These are phyloP conservation scores for Caradrina kadenii DNA, from an alignment of 2,888 invertebrate species.

Conservation along the genomic window DNA sequence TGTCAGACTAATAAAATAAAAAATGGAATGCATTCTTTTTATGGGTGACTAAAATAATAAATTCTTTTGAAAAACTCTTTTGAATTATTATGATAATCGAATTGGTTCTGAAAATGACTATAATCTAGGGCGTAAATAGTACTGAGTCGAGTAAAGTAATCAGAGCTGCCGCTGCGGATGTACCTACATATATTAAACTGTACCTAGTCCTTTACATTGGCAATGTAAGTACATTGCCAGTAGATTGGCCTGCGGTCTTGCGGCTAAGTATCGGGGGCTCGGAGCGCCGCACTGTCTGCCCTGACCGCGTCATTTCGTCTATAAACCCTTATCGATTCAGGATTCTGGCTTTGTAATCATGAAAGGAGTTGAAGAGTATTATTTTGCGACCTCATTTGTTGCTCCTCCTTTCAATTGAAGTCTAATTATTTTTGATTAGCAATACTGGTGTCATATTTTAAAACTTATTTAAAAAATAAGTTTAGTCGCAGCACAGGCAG, in stretches of 20 bases:
- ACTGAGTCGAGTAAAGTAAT: slow-evolving; percentile 39
- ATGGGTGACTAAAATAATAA: not conserved
- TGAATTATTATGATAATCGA: not conserved
- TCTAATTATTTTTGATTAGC: no score
- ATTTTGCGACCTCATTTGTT: not conserved
- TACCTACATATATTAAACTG: slow-evolving; percentile 32
- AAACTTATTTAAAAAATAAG: no score
- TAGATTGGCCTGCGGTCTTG: slow-evolving; percentile 55
- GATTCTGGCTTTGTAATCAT: slow-evolving; percentile 42
- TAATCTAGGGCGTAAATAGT: slow-evolving; percentile 29
- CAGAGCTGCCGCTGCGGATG: slow-evolving; percentile 11
- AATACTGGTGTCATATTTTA: not conserved
- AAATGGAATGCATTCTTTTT: not conserved
- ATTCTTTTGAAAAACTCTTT: not conserved
- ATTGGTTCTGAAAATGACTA: slow-evolving; percentile 12
- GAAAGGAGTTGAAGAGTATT: slow-evolving; percentile 10
- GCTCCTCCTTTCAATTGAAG: not conserved
- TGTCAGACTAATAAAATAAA: not conserved
- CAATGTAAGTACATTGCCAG: slow-evolving; percentile 36
- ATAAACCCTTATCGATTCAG: slow-evolving; percentile 53
- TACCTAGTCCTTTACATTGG: slow-evolving; percentile 30
- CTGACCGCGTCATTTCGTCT: slow-evolving; percentile 52
- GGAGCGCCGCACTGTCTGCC: slow-evolving; percentile 59
- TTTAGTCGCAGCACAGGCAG: not conserved
- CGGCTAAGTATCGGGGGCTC: slow-evolving; percentile 35